Evolutionary conservation across 2,888 invertebrate genomes (phyloP), one percentile per base, ranked within the genome.

Genomic region (Patella depressa): DNA sequence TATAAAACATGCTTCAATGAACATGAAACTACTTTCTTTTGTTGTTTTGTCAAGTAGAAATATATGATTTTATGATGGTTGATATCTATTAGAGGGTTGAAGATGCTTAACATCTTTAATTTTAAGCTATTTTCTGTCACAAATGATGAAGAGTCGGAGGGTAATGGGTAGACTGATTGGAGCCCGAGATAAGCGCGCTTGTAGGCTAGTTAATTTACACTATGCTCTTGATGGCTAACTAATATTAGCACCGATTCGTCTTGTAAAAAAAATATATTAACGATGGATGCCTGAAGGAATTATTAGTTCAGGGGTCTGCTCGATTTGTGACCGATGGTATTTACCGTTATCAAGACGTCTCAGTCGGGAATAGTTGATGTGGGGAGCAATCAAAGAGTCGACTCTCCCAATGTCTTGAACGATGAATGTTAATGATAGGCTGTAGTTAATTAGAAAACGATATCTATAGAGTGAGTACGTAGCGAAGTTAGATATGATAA

Each of bases 171-270:
- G 79, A 79, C 79, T 29, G 79, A 79, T 79, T 24, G 79, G 79
- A 79, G 79, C 79, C 79, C 4, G 12, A 45, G 79, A 79, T 79
- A 79, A 79, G 72, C 59, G 76, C 71, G 29, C 29, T 19, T 71
- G 76, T 45, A 72, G 45, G 74, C 71, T 55, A 71, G 73, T 73
- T 79, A 76, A 76, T 79, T 79, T 79, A 71, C 76, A 55, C 75
- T 55, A 55, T 55, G 45, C 19, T 57, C 71, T 57, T 71, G 54
- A 76, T 34, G 55, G 54, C 69, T 70, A 71, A 65, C 54, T 54
- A 75, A 75, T 29, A 75, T 71, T 71, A 76, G 55, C 65, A 71
- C 53, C 45, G 54, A 74, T 59, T 74, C 59, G 59, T 65, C 74
- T 59, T 74, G 74, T 74, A 76, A 76, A 76, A 76, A 76, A 76